Conservation (phyloP, 1,140 invertebrate genomes). For the Holotrichia oblita region DNA sequence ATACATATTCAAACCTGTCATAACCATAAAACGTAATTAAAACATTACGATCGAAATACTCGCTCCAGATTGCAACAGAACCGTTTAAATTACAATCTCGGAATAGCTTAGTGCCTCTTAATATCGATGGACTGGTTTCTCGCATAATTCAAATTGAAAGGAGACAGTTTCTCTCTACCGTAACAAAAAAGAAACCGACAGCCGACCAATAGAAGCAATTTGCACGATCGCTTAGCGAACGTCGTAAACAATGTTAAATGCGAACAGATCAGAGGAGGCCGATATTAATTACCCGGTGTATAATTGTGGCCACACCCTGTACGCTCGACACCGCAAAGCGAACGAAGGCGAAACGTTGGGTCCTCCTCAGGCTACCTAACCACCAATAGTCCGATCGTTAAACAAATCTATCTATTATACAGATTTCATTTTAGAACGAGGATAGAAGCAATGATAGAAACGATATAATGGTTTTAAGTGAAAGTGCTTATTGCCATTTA, state of each 20-base stretch:
- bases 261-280: constrained; percentile 47
- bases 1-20: no score
- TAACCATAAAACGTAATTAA: background rate
- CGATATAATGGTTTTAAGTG: background rate
- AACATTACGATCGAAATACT: background rate
- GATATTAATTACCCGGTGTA: constrained; percentile 49
- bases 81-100: constrained; percentile 2
- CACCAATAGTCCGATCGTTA: background rate
- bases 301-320: constrained; percentile 48
- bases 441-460: background rate
- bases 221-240: constrained; percentile 27
- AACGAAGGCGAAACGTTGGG: constrained; percentile 25
- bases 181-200: constrained; percentile 27
- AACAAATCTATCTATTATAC: no score
- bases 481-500: constrained; percentile 11
- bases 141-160: constrained; percentile 10
- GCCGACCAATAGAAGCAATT: constrained; percentile 32
- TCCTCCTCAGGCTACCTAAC: constrained; percentile 30
- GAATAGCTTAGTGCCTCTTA: background rate
- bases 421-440: background rate
- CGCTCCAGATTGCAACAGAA: background rate
- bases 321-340: constrained; percentile 14
- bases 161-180: constrained; percentile 28
- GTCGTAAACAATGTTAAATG: constrained; percentile 40
- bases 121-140: constrained; percentile 18